Evolutionary conservation across 92 coral and sea anemone genomes (phyloP), one percentile per base, ranked within the genome.

Genomic region (Plumapathes pennacea): DNA sequence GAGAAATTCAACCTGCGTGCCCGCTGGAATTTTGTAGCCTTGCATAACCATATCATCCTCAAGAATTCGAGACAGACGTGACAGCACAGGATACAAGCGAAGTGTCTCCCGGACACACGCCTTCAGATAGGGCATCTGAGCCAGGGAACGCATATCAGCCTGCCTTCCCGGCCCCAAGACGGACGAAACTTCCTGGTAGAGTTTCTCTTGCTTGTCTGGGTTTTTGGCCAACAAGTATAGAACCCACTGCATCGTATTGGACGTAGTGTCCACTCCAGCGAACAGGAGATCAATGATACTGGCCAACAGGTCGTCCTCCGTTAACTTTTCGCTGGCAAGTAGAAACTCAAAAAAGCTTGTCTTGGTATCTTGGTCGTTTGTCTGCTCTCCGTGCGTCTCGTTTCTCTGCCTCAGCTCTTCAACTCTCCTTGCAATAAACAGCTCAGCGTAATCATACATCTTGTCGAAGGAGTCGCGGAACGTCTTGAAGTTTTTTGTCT

Each of bases 181-280:
- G n/a, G 80, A 51, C 14, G 67, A 31, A 1, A 85, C 72, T 46
- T 85, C 80, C 21, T 81, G 84, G 39, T 37, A 39, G 11, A 85
- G 66, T 20, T 54, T 58, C 19, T 62, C 85, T 58, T 85, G 94
- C 46, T 81, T 81, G 32, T 49, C 59, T 23, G 79, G 85, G 40
- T 85, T 64, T 42, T 75, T 85, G 13, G 88, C 88, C 84, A 81
- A 64, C 84, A 74, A 44, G 25, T 85, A 85, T 24, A 85, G 68
- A 10, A 83, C 50, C 88, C 94, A 80, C 32, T 85, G 94, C 83
- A 81, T 80, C 24, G 94, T 81, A 50, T 63, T 85, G 27, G 94
- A 85, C 0, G 88, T 85, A 11, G 94, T 85, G 59, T 81, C 94
- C 1, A 85, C 88, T 25, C 94, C 94, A 23, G 77, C 94, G 39